A percentile compares a stretch with the other conserved stretches of the same genome.
These are phyloP conservation scores for Aptenodytes patagonicus DNA, from an alignment of 2,113 vertebrate genomes.

Conservation along the genomic window DNA sequence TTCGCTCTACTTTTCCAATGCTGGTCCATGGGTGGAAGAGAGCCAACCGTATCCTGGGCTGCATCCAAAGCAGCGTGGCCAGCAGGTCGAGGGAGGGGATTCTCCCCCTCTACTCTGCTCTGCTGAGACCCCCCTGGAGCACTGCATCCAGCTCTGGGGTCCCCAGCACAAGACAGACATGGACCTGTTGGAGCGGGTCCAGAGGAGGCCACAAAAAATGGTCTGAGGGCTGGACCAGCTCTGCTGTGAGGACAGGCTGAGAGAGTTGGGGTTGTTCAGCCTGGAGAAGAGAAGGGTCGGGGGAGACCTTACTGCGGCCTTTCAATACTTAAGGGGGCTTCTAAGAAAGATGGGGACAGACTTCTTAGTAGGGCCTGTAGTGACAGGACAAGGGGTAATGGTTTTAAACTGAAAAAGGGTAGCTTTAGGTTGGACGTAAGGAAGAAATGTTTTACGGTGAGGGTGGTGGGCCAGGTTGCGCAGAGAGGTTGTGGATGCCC, in stretches of 20 bases:
- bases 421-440: not conserved
- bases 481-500: not conserved
- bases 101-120: accelerated
- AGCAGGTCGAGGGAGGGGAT: not conserved
- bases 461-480: not conserved
- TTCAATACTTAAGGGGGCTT: too few species aligned
- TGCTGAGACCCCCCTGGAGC: not conserved
- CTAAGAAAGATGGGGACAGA: not conserved
- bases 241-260: accelerated
- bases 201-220: accelerated
- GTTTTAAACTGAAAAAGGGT: not conserved
- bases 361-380: not conserved
- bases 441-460: accelerated
- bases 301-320: accelerated
- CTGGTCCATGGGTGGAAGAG: not conserved
- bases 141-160: not conserved
- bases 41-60: too few species aligned
- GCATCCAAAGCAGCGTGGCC: not conserved
- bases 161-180: accelerated
- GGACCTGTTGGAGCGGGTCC: not conserved
- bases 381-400: not conserved
- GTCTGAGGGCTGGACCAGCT: not conserved
- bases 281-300: not conserved
- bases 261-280: not conserved
- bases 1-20: not conserved